Evolutionary conservation across 2,888 invertebrate genomes (phyloP).

Genomic region (Embidobia sp.): DNA sequence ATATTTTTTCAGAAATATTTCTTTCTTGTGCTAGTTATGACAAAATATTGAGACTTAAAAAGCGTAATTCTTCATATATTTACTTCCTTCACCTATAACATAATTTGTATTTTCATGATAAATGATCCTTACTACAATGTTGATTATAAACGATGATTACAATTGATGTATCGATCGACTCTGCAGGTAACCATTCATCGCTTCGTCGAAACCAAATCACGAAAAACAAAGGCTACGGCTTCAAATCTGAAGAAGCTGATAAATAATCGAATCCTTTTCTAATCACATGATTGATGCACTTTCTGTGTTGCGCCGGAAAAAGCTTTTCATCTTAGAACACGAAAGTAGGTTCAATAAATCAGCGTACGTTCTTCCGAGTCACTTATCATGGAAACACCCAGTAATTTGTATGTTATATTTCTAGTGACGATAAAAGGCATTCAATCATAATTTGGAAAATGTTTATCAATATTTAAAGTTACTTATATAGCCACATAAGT

Average conservation of each 20-base stretch:
- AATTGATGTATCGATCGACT: no score
- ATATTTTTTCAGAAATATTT: no score
- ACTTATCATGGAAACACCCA: conserved; percentile 52
- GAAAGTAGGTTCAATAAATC: conserved; percentile 45
- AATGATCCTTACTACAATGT: no score
- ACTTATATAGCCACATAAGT: no score
- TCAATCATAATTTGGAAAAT: conserved; percentile 17
- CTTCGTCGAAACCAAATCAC: no score
- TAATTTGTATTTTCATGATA: no score
- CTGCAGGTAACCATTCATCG: no score
- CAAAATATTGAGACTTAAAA: no score
- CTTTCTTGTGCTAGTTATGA: no score
- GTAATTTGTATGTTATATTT: conserved; percentile 45
- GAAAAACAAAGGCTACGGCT: conserved; percentile 41
- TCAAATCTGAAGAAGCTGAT: conserved; percentile 18
- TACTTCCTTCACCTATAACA: no score
- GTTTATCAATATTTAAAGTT: not conserved
- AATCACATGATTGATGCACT: conserved; percentile 52
- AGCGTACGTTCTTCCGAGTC: conserved; percentile 42
- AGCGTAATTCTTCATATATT: no score
- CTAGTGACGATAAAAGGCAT: conserved; percentile 45
- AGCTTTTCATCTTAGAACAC: conserved; percentile 24
- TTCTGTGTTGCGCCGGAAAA: conserved; percentile 19
- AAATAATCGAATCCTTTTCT: conserved; percentile 52
- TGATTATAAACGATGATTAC: no score